Conservation (phyloP, 2,888 invertebrate species). For the Cremastobaeus sp. region DNA sequence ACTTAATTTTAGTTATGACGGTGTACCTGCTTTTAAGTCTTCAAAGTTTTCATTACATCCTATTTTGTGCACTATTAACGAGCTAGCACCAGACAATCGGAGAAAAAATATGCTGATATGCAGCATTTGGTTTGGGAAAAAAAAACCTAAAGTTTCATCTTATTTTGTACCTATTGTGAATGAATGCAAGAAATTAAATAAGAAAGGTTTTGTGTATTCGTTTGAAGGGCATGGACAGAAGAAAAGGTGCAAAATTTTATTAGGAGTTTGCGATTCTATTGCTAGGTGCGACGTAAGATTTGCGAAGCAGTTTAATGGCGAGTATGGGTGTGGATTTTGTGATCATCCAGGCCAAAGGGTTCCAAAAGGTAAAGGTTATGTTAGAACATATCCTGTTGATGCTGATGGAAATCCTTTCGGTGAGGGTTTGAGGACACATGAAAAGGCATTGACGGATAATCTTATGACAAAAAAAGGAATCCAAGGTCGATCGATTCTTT, state of each 20-base stretch:
- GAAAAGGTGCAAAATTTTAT: constrained; percentile 43
- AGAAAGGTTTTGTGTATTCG: constrained; percentile 43
- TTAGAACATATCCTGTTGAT: constrained; percentile 49
- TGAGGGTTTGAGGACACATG: constrained; percentile 39
- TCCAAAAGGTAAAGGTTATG: constrained; percentile 44
- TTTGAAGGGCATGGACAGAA: constrained; percentile 13
- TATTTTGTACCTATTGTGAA: constrained; percentile 54
- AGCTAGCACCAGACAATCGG: constrained; percentile 8
- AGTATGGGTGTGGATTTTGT: constrained; percentile 57
- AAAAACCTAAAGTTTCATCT: constrained; percentile 38
- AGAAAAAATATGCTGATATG: constrained; percentile 6
- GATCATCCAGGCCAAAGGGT: constrained; percentile 45
- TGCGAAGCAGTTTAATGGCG: constrained; percentile 44
- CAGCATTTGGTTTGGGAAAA: constrained; percentile 34
- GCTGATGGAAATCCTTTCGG: constrained; percentile 25
- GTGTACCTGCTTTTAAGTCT: constrained; percentile 41
- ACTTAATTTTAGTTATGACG: constrained; percentile 55
- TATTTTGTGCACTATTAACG: constrained; percentile 44
- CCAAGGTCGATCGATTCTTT: constrained; percentile 30
- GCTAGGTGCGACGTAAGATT: constrained; percentile 41
- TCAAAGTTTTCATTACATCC: constrained; percentile 40
- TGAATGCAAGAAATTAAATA: constrained; percentile 23
- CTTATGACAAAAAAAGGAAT: constrained; percentile 18
- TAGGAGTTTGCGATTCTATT: constrained; percentile 50
- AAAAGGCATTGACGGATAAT: constrained; percentile 3